Conservation (phyloP, 2,888 invertebrate genomes). For the Ypsolopha sequella region DNA sequence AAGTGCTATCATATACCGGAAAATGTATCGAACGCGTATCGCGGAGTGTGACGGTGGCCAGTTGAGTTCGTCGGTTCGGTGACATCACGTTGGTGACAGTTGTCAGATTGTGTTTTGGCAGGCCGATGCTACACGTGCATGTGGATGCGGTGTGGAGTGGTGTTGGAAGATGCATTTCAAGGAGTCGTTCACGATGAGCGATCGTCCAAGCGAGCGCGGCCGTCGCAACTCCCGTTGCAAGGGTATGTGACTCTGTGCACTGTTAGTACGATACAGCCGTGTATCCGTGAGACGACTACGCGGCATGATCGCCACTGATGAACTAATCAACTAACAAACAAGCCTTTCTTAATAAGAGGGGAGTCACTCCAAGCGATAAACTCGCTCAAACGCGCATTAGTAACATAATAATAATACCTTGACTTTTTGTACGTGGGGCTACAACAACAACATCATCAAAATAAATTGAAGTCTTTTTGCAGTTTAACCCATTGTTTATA, state of each 20-base stretch:
- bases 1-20: conserved; percentile 23
- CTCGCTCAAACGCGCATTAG: too few relatives aligned
- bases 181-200: conserved; percentile 69
- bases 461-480: too few relatives aligned
- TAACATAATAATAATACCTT: too few relatives aligned
- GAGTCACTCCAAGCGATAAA: too few relatives aligned
- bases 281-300: conserved; percentile 14
- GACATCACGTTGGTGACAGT: conserved; percentile 48
- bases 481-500: too few relatives aligned
- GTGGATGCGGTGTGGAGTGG: conserved; percentile 60
- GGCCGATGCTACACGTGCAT: conserved; percentile 64
- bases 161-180: conserved; percentile 69
- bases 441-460: too few relatives aligned
- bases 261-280: conserved; percentile 14
- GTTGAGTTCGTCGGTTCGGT: conserved; percentile 22
- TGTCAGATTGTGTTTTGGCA: conserved; percentile 53
- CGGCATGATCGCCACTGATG: neutral
- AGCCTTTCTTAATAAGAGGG: too few relatives aligned
- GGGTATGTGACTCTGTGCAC: conserved; percentile 42
- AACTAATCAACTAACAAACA: neutral
- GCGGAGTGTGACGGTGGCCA: conserved; percentile 34
- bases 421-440: too few relatives aligned
- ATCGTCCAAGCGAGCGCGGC: conserved; percentile 67
- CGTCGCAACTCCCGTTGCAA: conserved; percentile 68
- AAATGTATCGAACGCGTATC: conserved; percentile 27